phyloP scores from a whole-genome alignment of 2,888 invertebrate genomes.

The Microplitis manilae region DNA sequence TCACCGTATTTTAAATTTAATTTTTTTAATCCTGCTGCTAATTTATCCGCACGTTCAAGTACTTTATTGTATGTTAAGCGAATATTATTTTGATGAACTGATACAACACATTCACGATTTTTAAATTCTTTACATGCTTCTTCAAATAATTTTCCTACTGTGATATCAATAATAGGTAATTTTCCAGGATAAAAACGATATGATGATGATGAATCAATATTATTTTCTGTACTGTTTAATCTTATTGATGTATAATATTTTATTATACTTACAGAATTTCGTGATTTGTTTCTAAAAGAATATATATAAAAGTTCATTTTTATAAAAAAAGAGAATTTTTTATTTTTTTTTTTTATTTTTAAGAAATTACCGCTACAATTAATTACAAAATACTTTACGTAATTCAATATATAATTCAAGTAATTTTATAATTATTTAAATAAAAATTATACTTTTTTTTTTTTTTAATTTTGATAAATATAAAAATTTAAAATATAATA shows the following conservation, averaged over 20 bases:
- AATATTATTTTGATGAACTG: conserved; percentile 73
- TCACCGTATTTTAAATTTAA: conserved; percentile 83
- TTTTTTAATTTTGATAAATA: too few relatives aligned
- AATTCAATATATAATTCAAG: too few relatives aligned
- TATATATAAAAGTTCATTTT: too few relatives aligned
- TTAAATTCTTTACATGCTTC: conserved; percentile 74
- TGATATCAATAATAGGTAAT: conserved; percentile 73
- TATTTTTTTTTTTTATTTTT: too few relatives aligned
- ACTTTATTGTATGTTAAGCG: conserved; percentile 74
- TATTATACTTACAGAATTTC: background rate
- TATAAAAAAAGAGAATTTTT: too few relatives aligned
- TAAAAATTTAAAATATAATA: too few relatives aligned
- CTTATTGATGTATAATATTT: background rate
- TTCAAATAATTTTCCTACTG: conserved; percentile 76
- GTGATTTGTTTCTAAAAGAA: too few relatives aligned
- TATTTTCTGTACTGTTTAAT: background rate
- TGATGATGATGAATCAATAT: conserved; percentile 47
- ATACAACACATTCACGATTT: conserved; percentile 75
- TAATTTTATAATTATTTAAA: too few relatives aligned
- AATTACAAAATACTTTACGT: too few relatives aligned
- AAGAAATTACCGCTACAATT: too few relatives aligned
- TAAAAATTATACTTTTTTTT: too few relatives aligned
- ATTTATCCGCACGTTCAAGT: conserved; percentile 77
- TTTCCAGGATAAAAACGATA: conserved; percentile 74
- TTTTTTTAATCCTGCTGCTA: conserved; percentile 82